Conservation (phyloP, 2,113 vertebrate genomes). For the Atrichornis clamosus region DNA sequence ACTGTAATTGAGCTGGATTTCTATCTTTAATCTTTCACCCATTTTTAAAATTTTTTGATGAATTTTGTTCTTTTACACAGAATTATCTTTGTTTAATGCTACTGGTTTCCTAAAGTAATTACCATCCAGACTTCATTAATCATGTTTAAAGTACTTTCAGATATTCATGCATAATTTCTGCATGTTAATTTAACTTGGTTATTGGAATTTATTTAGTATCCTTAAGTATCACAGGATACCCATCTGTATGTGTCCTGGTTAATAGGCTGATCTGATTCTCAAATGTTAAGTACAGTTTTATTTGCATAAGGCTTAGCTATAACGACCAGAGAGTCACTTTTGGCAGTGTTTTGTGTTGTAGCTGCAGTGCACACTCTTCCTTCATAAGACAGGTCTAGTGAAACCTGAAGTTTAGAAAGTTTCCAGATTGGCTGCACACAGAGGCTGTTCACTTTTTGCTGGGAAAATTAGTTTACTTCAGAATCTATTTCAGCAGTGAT, state of each 20-base stretch:
- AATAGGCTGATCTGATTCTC: background rate
- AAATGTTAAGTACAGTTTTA: background rate
- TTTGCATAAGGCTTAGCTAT: background rate
- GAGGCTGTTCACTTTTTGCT: background rate
- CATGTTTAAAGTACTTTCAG: constrained; percentile 34
- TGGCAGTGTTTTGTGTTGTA: background rate
- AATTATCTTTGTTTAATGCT: constrained; percentile 48
- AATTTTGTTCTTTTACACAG: constrained; percentile 19
- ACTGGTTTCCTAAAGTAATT: constrained; percentile 47
- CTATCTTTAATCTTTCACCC: constrained; percentile 27
- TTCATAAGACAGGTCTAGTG: background rate
- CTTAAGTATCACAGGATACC: background rate
- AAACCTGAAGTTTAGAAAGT: background rate
- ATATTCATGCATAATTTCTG: constrained; percentile 41
- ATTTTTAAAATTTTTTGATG: constrained; percentile 34
- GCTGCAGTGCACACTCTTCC: background rate
- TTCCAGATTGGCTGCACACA: background rate
- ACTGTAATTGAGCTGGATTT: constrained; percentile 22
- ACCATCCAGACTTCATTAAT: constrained; percentile 48
- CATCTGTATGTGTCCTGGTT: background rate
- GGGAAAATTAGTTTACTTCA: background rate
- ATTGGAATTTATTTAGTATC: constrained; percentile 15
- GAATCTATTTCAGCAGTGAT: background rate
- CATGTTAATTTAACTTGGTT: constrained; percentile 24
- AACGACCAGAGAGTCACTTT: background rate